Base-by-base conservation (phyloP, 2,888 invertebrate species). In the Drosophila paucipuncta region DNA sequence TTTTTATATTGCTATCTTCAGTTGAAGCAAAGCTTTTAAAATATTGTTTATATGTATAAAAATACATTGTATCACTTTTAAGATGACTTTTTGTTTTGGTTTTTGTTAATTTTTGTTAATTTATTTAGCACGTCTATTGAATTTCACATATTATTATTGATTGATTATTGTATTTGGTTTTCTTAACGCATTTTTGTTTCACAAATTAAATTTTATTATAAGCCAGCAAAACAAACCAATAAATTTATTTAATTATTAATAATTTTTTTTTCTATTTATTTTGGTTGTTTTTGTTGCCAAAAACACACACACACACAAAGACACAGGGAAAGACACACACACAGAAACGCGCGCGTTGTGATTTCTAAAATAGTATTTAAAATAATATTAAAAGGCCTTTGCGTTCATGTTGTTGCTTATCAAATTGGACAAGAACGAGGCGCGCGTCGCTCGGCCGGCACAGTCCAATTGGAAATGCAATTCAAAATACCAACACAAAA, bases 391-490 rank as follows among this genome's bases (percentile, higher is more conserved):
- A 67, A 55, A 41, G 33, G 31, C 31, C 16, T 11, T 18, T 31
- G 18, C 5, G n/a, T 18, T 25, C 0, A 49, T 58, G 50, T 66
- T 60, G 22, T 69, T 69, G 50, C 49, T 71, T 76, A 73, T 80
- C 60, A 67, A 73, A 69, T 79, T 73, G 66, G 61, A 65, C 39
- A 59, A 37, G 41, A 65, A 59, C 59, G 65, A 72, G 77, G 85
- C 78, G 81, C 89, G 76, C 70, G 74, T 77, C 63, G 58, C 52
- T 76, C 53, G 39, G 62, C 70, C 62, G 68, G 78, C 67, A 50
- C 70, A 62, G 83, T 82, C 66, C 76, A 85, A 89, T 87, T 85
- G 83, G 78, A 87, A 85, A 85, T 87, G 87, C 88, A 89, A 83
- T 85, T 89, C 85, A 82, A 85, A 87, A 85, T 78, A 83, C 73